Conservation (phyloP, 2,113 vertebrate genomes). For the Caloenas nicobarica region DNA sequence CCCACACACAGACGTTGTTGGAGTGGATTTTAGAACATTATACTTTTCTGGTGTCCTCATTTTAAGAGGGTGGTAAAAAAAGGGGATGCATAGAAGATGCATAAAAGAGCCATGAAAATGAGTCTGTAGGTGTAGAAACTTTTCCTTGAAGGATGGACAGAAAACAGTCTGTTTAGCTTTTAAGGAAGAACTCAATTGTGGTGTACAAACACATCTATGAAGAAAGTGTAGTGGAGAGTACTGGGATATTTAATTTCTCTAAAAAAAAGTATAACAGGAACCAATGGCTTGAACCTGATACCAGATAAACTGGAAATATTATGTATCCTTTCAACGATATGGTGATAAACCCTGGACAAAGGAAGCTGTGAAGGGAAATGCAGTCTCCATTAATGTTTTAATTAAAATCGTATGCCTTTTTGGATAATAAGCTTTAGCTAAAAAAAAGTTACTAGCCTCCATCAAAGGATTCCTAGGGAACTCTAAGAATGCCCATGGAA, state of each 20-base stretch:
- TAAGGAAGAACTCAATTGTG: background rate
- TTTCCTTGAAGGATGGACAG: background rate
- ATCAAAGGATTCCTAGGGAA: background rate
- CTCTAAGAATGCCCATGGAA: background rate
- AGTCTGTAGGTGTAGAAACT: background rate
- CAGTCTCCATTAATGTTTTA: no score
- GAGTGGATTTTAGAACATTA: background rate
- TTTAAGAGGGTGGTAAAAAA: background rate
- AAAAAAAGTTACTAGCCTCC: background rate
- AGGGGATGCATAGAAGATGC: background rate
- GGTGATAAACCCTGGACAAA: no score
- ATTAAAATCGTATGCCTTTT: background rate
- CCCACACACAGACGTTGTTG: fast-evolving
- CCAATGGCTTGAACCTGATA: no score
- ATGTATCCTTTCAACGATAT: no score
- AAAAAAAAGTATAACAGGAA: no score
- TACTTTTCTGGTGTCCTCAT: background rate
- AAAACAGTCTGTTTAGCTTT: background rate
- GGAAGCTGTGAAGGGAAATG: no score
- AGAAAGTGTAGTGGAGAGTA: no score
- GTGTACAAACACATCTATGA: background rate
- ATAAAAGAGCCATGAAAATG: background rate
- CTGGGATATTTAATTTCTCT: no score
- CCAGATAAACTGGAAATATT: no score
- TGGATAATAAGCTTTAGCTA: background rate